phyloP scores from a whole-genome alignment of 2,888 invertebrate genomes.

The Cheilosia grossa region DNA sequence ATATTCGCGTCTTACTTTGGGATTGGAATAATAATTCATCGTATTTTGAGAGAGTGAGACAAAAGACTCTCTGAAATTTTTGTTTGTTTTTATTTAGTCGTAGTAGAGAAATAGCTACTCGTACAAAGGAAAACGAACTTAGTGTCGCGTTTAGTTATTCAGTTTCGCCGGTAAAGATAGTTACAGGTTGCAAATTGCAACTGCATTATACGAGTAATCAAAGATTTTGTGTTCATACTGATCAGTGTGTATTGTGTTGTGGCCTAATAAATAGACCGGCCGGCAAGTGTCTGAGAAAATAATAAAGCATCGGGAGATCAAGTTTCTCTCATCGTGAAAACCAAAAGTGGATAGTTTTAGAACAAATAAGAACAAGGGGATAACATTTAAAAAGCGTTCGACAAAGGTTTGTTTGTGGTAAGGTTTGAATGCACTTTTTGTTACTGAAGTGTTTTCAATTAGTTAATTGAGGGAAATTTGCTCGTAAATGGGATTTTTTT shows the following conservation, averaged over 20 bases:
- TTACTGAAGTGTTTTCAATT: too few relatives aligned
- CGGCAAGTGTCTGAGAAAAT: constrained; percentile 54
- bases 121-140: constrained; percentile 6
- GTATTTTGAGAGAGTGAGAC: constrained; percentile 16
- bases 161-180: not conserved
- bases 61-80: constrained; percentile 12
- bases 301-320: constrained; percentile 54
- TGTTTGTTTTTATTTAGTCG: not conserved
- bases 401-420: not conserved
- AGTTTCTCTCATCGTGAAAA: constrained; percentile 54
- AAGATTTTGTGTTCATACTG: not conserved
- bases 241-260: constrained; percentile 40
- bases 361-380: too few relatives aligned
- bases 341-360: constrained; percentile 42
- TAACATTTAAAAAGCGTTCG: not conserved
- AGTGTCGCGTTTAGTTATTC: not conserved
- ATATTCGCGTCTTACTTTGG: constrained; percentile 44
- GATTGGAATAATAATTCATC: not conserved
- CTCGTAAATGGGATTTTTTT: too few relatives aligned
- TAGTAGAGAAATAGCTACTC: constrained; percentile 3
- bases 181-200: constrained; percentile 20
- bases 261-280: constrained; percentile 51
- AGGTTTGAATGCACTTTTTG: too few relatives aligned
- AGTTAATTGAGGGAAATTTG: too few relatives aligned
- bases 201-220: not conserved